phyloP scores from a whole-genome alignment of 2,113 vertebrate species.

The Coregonus clupeaformis region DNA sequence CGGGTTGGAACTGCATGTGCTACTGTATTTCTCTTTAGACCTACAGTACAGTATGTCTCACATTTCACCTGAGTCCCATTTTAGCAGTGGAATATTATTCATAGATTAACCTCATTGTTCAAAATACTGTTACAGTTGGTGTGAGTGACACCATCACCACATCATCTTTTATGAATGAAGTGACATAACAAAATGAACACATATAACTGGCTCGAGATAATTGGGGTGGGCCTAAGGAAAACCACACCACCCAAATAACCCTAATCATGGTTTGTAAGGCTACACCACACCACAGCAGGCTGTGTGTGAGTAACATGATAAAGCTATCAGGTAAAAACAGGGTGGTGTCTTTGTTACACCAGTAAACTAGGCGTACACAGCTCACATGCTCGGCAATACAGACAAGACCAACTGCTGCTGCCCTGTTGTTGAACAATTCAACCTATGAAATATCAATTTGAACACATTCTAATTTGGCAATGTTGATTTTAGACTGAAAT shows the following conservation, averaged over 20 bases:
- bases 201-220: not conserved
- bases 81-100: not conserved
- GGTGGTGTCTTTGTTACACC: not conserved
- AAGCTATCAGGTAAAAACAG: constrained; percentile 31
- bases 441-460: not conserved
- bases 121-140: not conserved
- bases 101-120: not conserved
- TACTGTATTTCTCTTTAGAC: too few relatives aligned
- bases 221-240: constrained; percentile 3
- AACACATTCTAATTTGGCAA: not conserved
- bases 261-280: constrained; percentile 15
- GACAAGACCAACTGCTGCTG: not conserved
- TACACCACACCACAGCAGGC: constrained; percentile 1
- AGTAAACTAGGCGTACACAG: not conserved
- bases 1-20: too few relatives aligned
- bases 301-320: constrained; percentile 28
- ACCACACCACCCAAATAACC: constrained; percentile 5
- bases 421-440: not conserved
- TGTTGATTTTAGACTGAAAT: too few relatives aligned
- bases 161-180: constrained; percentile 2
- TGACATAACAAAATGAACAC: not conserved
- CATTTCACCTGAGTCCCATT: not conserved
- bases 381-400: not conserved
- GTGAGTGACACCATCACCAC: not conserved
- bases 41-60: too few relatives aligned